Percentiles rank a stretch among this genome's conserved stretches.
Conservation (phyloP, 2,113 vertebrate species). For the Azemiops feae region DNA sequence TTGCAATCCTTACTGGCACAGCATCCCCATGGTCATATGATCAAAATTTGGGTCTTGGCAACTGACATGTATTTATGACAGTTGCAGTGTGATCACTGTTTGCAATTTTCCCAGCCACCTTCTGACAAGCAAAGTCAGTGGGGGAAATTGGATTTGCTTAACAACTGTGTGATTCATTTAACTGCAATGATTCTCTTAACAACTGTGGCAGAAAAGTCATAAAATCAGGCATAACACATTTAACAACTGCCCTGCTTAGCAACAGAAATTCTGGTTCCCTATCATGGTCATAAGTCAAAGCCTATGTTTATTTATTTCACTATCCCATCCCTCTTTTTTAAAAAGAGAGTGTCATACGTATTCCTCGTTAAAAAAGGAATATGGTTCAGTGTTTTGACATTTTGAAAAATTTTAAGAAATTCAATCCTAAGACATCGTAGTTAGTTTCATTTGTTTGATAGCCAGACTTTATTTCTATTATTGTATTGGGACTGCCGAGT, state of each 20-base stretch:
- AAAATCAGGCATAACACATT: neutral
- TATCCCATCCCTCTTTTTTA: neutral
- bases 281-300: neutral
- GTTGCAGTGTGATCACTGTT: neutral
- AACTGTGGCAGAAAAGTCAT: neutral
- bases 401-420: neutral
- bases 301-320: neutral
- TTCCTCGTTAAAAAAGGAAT: neutral
- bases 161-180: neutral
- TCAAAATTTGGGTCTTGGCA: neutral
- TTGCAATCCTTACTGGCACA: neutral
- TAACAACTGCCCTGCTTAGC: neutral
- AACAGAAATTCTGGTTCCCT: neutral
- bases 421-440: neutral
- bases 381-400: neutral
- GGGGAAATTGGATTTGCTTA: neutral
- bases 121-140: neutral
- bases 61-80: neutral
- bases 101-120: neutral
- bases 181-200: neutral
- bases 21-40: neutral
- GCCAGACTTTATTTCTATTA: neutral
- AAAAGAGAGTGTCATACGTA: neutral
- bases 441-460: neutral
- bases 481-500: neutral